Evolutionary conservation across 1,140 invertebrate genomes (phyloP).

Genomic region (Agrypnia vestita): DNA sequence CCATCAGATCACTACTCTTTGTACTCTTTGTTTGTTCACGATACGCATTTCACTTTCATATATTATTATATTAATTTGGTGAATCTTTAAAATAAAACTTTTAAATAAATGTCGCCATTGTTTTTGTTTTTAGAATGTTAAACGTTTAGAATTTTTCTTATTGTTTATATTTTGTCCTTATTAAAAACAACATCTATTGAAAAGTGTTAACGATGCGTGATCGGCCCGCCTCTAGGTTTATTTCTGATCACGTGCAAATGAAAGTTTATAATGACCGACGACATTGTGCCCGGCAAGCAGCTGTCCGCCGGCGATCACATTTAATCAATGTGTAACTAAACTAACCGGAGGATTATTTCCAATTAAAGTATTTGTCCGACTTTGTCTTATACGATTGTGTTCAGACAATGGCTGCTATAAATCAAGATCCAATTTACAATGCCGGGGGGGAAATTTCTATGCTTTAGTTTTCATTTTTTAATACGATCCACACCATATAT

Average conservation of each 20-base stretch:
- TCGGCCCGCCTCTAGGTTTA: background rate
- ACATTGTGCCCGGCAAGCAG: slow-evolving; percentile 26
- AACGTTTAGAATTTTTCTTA: too few relatives aligned
- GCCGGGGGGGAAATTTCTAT: slow-evolving; percentile 33
- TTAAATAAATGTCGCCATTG: too few relatives aligned
- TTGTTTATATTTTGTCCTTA: too few relatives aligned
- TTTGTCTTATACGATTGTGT: slow-evolving; percentile 27
- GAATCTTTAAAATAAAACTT: too few relatives aligned
- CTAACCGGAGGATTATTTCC: slow-evolving; percentile 33
- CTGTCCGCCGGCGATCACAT: slow-evolving; percentile 30
- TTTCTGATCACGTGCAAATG: slow-evolving; percentile 34
- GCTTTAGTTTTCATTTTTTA: slow-evolving; percentile 16
- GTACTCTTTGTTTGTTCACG: too few relatives aligned
- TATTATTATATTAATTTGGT: too few relatives aligned
- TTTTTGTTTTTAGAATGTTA: too few relatives aligned
- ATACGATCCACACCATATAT: background rate
- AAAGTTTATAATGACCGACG: slow-evolving; percentile 27
- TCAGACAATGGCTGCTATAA: slow-evolving; percentile 20
- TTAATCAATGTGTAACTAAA: slow-evolving; percentile 36
- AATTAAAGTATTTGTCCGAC: slow-evolving; percentile 41
- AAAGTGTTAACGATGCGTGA: too few relatives aligned
- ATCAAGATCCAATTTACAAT: slow-evolving; percentile 35
- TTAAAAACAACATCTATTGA: too few relatives aligned
- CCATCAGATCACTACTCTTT: too few relatives aligned
- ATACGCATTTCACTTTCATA: too few relatives aligned